phyloP scores from a whole-genome alignment of 2,113 vertebrate genomes.

The Vicugna pacos region DNA sequence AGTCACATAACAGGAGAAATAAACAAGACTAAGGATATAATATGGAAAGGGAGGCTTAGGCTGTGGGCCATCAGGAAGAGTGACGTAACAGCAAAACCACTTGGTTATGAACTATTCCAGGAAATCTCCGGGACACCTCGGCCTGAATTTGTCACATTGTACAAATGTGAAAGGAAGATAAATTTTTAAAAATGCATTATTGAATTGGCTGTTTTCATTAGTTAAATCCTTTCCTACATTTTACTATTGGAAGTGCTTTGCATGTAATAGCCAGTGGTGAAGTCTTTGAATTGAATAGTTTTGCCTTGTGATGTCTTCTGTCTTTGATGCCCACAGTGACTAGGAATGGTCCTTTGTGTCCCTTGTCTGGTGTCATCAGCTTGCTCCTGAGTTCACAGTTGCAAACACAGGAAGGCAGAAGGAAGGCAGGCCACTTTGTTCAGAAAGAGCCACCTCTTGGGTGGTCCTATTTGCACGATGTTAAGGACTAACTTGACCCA shows the following conservation, averaged over 20 bases:
- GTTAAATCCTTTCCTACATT: neutral
- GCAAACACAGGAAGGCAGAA: constrained; percentile 23
- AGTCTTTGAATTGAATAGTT: neutral
- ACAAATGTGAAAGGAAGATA: neutral
- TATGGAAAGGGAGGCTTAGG: neutral
- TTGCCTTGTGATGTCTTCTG: neutral
- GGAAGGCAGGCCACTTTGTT: neutral
- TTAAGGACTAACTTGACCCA: neutral
- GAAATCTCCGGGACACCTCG: neutral
- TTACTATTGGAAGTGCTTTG: neutral
- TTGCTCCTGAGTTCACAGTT: neutral
- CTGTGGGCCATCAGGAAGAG: neutral
- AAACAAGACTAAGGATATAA: neutral
- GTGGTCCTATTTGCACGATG: neutral
- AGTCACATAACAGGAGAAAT: neutral
- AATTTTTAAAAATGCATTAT: neutral
- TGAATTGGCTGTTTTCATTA: neutral
- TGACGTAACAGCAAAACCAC: neutral
- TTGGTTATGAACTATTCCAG: constrained; percentile 21
- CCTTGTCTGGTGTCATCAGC: neutral
- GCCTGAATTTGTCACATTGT: neutral
- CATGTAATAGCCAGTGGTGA: neutral
- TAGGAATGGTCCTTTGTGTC: neutral
- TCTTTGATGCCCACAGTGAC: neutral
- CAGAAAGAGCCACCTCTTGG: neutral